phyloP scores from a whole-genome alignment of 92 coral and sea anemone genomes.

The Heteractis magnifica region DNA sequence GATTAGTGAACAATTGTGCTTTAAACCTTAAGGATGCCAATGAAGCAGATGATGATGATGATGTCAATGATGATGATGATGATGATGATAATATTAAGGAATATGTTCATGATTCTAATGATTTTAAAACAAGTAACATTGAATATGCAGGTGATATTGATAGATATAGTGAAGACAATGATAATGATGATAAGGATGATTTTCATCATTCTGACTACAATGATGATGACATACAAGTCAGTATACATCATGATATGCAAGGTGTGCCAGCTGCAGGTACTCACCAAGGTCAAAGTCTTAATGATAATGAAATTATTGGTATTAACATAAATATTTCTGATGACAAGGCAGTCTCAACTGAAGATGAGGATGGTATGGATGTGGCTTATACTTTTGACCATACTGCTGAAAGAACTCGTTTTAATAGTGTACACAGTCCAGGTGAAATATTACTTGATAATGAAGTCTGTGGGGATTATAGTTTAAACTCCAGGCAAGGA shows the following conservation, averaged over 20 bases:
- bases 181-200: conserved; percentile 10
- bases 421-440: conserved; percentile 17
- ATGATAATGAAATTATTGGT: not conserved
- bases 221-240: not conserved
- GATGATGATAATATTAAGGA: not conserved
- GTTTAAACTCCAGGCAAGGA: conserved; percentile 29
- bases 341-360: not conserved
- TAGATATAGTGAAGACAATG: conserved; percentile 4
- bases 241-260: not conserved
- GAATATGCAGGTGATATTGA: not conserved
- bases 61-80: not conserved
- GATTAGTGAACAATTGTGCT: too few species aligned
- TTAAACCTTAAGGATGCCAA: not conserved
- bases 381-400: conserved; percentile 3
- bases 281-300: not conserved
- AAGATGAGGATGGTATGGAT: conserved; percentile 1
- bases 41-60: not conserved
- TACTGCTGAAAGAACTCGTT: conserved; percentile 2
- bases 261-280: not conserved
- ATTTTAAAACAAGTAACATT: conserved; percentile 1
- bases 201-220: not conserved
- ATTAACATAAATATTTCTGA: conserved; percentile 11
- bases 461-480: conserved; percentile 7
- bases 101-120: conserved; percentile 1
- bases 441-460: conserved; percentile 24